A percentile compares a stretch with the other conserved stretches of the same genome.
These are phyloP conservation scores for Crotalus horridus DNA, from an alignment of 2,113 vertebrate species.

Conservation along the genomic window DNA sequence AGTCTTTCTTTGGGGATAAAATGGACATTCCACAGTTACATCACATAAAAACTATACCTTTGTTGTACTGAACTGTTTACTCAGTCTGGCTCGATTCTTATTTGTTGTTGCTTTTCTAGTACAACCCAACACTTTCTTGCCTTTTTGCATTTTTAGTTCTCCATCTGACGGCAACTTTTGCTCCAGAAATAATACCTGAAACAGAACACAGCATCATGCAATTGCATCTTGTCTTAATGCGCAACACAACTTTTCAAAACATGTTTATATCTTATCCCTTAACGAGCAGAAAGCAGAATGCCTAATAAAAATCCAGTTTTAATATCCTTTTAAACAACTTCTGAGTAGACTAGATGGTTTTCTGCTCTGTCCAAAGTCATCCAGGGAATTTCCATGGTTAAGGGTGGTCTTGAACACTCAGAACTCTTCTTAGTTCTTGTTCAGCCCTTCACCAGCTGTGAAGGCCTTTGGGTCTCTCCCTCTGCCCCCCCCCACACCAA, in stretches of 20 bases:
- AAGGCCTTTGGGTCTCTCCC: too few species aligned
- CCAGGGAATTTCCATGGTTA: neutral
- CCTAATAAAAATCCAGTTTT: neutral
- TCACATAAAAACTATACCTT: conserved; percentile 74
- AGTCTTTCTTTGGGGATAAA: neutral
- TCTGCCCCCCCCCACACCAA: too few species aligned
- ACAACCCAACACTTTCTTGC: conserved; percentile 90
- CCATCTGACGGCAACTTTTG: conserved; percentile 90
- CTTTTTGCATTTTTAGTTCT: conserved; percentile 71
- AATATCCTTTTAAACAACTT: neutral
- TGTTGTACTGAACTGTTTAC: conserved; percentile 89
- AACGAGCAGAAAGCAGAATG: neutral
- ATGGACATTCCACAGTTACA: neutral
- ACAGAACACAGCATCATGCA: conserved; percentile 45
- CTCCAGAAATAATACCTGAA: conserved; percentile 90
- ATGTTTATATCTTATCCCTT: neutral
- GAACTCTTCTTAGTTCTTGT: neutral
- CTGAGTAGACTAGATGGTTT: neutral
- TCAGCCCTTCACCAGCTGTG: neutral
- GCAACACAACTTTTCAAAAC: neutral
- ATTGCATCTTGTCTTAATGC: neutral
- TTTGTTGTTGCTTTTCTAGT: conserved; percentile 74
- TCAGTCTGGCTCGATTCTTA: conserved; percentile 65
- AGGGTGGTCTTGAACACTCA: neutral
- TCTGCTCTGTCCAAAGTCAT: neutral